Evolutionary conservation across 2,797 vertebrate species (phyloP).

Genomic region (Allobates femoralis): DNA sequence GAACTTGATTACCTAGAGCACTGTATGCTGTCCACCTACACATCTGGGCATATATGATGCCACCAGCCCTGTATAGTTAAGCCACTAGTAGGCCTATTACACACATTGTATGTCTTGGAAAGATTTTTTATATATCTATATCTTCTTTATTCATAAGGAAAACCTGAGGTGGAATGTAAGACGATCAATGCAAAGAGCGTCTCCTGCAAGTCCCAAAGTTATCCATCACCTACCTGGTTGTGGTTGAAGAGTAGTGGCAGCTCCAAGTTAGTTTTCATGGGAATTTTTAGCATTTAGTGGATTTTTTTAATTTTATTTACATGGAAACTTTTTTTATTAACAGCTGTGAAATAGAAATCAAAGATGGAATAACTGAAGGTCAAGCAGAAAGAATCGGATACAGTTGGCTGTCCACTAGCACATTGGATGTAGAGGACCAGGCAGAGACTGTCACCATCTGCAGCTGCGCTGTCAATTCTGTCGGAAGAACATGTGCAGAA

Average conservation of each 20-base stretch:
- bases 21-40: too few relatives aligned
- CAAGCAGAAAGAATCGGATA: constrained; percentile 71
- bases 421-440: constrained; percentile 64
- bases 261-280: constrained; percentile 23
- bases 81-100: neutral
- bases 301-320: neutral
- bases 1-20: too few relatives aligned
- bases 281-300: neutral
- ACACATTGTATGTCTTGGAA: neutral
- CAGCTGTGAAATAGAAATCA: constrained; percentile 77
- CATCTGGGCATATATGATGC: too few relatives aligned
- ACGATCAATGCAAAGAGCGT: constrained; percentile 59
- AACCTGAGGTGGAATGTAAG: constrained; percentile 71
- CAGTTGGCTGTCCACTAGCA: constrained; percentile 75
- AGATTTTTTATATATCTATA: neutral
- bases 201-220: constrained; percentile 73
- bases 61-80: neutral
- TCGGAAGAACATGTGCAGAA: constrained; percentile 70
- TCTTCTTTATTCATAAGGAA: constrained; percentile 67
- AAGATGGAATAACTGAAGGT: constrained; percentile 72
- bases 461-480: constrained; percentile 83
- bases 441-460: constrained; percentile 66
- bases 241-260: constrained; percentile 74
- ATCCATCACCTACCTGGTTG: constrained; percentile 73
- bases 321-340: constrained; percentile 45